These are phyloP conservation scores for Hestina assimilis DNA, from an alignment of 1,140 invertebrate species.

Conservation along the genomic window DNA sequence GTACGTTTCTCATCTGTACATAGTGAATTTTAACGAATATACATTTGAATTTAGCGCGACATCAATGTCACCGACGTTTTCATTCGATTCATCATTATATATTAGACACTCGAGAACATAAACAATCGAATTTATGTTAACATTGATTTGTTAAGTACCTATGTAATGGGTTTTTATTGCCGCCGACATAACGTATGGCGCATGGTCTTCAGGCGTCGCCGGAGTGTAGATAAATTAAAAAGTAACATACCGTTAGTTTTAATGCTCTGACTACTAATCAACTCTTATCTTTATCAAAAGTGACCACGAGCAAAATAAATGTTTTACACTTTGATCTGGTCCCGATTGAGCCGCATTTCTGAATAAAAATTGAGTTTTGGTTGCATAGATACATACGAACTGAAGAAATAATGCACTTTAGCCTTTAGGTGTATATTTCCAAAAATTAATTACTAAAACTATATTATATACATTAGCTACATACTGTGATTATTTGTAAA, in stretches of 20 bases:
- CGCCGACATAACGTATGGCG: slow-evolving; percentile 21
- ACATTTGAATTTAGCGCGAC: slow-evolving; percentile 43
- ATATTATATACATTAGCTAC: too few relatives aligned
- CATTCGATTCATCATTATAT: slow-evolving; percentile 15
- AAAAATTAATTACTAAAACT: too few relatives aligned
- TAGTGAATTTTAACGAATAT: slow-evolving; percentile 41
- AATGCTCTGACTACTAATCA: slow-evolving; percentile 49
- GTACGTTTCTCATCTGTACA: slow-evolving; percentile 28
- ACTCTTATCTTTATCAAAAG: slow-evolving; percentile 50
- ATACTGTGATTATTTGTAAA: too few relatives aligned
- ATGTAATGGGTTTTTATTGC: slow-evolving; percentile 22
- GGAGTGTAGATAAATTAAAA: slow-evolving; percentile 43
- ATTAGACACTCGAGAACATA: slow-evolving; percentile 23
- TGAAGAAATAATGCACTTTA: not conserved
- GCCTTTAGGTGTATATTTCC: too few relatives aligned
- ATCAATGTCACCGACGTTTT: slow-evolving; percentile 14
- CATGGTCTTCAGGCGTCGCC: not conserved
- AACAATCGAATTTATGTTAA: slow-evolving; percentile 24
- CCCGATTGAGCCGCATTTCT: slow-evolving; percentile 52
- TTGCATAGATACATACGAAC: not conserved
- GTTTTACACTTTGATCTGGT: slow-evolving; percentile 36
- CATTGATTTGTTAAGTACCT: slow-evolving; percentile 21
- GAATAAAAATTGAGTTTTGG: slow-evolving; percentile 38
- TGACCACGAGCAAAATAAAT: slow-evolving; percentile 17
- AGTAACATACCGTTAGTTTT: slow-evolving; percentile 49